Conservation (phyloP, 2,888 invertebrate species). For the Andrena marginata region DNA sequence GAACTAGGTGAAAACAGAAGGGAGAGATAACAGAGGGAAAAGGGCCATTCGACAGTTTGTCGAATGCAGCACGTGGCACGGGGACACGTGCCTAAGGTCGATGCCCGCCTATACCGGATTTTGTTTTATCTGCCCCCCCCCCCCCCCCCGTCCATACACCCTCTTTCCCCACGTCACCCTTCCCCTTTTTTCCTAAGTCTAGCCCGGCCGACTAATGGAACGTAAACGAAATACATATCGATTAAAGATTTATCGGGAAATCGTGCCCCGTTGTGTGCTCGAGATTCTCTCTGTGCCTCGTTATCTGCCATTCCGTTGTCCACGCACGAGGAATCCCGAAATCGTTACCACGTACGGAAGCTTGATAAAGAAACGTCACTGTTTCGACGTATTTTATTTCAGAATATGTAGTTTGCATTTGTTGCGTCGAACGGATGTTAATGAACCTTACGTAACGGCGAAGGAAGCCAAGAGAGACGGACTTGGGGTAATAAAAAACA, state of each 20-base stretch:
- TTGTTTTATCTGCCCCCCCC: constrained; percentile 64
- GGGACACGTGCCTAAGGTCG: constrained; percentile 75
- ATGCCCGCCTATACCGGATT: constrained; percentile 73
- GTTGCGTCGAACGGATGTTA: too few relatives aligned
- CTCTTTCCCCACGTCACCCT: not conserved
- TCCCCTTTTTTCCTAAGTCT: constrained; percentile 7
- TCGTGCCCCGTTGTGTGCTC: too few relatives aligned
- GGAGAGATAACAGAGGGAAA: constrained; percentile 40
- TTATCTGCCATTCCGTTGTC: too few relatives aligned
- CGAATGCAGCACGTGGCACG: constrained; percentile 73
- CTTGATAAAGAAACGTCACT: too few relatives aligned
- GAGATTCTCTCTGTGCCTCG: too few relatives aligned
- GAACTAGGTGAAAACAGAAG: constrained; percentile 46
- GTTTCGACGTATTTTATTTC: too few relatives aligned
- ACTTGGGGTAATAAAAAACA: not conserved
- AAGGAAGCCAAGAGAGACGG: not conserved
- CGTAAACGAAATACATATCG: constrained; percentile 3
- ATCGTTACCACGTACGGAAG: too few relatives aligned
- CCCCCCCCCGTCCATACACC: not conserved
- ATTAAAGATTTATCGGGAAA: constrained; percentile 14
- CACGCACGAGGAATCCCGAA: too few relatives aligned
- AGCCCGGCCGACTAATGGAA: constrained; percentile 1
- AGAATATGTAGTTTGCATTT: too few relatives aligned
- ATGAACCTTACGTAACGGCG: not conserved
- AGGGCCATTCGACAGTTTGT: constrained; percentile 59